Conservation (phyloP, 1,140 invertebrate genomes). For the Geopemphigus sp. region DNA sequence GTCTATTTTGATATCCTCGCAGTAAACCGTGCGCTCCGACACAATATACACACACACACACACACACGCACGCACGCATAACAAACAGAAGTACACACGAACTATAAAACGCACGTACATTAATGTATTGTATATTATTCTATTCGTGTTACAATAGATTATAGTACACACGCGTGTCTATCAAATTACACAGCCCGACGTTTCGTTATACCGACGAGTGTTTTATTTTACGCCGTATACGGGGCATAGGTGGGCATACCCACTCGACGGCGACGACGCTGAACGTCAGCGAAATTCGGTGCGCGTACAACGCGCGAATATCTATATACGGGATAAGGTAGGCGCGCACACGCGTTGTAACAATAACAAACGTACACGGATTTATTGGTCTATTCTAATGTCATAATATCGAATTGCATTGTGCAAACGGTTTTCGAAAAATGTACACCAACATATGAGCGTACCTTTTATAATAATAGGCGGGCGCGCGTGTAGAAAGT, state of each 20-base stretch:
- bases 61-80: neutral
- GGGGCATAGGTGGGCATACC: too few relatives aligned
- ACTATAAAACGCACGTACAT: neutral
- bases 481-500: conserved; percentile 23
- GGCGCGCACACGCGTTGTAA: neutral
- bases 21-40: neutral
- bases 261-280: conserved; percentile 9
- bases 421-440: conserved; percentile 12
- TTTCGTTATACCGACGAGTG: neutral
- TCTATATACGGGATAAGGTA: neutral
- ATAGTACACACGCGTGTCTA: neutral
- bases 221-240: too few relatives aligned
- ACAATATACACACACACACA: neutral
- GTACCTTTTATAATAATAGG: neutral
- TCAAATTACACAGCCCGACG: neutral
- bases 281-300: conserved; percentile 34
- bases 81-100: neutral
- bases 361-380: conserved; percentile 5
- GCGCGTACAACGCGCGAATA: conserved; percentile 1
- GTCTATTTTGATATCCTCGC: conserved; percentile 21
- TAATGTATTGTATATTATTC: neutral
- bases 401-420: conserved; percentile 41
- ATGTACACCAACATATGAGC: neutral
- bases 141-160: neutral
- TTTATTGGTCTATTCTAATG: conserved; percentile 19